These are phyloP conservation scores for Gibbula magus DNA, from an alignment of 2,888 invertebrate species.

Conservation along the genomic window DNA sequence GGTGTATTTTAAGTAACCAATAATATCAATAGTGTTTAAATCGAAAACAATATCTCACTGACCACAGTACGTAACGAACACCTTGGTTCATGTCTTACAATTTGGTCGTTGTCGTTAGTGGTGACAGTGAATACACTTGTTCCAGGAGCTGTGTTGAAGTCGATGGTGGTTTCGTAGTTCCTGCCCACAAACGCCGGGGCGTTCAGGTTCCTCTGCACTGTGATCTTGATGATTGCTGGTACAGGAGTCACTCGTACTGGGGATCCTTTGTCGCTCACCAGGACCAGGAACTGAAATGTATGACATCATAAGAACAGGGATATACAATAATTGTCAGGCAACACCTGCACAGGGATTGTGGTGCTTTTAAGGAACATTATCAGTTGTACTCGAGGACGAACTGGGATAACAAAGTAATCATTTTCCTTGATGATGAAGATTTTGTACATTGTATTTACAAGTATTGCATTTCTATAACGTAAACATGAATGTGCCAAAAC, in stretches of 20 bases:
- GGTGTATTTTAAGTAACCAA: neutral
- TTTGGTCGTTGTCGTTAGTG: conserved; percentile 63
- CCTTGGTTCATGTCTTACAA: conserved; percentile 42
- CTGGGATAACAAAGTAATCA: no score
- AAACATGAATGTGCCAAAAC: no score
- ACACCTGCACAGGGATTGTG: no score
- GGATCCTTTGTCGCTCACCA: conserved; percentile 89
- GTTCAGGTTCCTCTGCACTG: conserved; percentile 57
- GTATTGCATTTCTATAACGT: no score
- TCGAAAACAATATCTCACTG: neutral
- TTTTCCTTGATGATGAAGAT: no score
- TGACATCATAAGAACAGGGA: neutral
- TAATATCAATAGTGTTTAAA: neutral
- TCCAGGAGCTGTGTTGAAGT: conserved; percentile 56
- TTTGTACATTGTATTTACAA: no score
- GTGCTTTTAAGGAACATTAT: no score
- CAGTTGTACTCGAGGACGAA: no score
- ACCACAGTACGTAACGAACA: neutral
- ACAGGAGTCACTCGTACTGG: conserved; percentile 89
- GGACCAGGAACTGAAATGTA: conserved; percentile 79
- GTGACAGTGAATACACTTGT: conserved; percentile 51
- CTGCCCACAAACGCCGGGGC: conserved; percentile 57
- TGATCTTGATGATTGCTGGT: conserved; percentile 72
- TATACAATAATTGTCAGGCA: no score
- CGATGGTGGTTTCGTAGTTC: conserved; percentile 49